Conservation (phyloP, 2,113 vertebrate genomes). For the Corythornis vintsioides region DNA sequence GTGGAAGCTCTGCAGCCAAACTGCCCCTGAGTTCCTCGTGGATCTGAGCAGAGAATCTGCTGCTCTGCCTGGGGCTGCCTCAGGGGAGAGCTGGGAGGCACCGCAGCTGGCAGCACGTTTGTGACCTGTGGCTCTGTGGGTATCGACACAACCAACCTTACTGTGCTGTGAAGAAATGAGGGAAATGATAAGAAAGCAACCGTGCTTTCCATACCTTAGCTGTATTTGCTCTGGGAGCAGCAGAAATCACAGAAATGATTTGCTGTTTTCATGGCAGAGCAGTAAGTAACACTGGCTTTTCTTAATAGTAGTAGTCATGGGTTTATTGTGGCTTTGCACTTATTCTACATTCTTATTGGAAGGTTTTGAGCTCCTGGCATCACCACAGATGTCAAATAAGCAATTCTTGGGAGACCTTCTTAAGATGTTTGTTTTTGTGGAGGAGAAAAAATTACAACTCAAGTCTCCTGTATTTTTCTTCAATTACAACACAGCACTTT, state of each 20-base stretch:
- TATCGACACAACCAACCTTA: neutral
- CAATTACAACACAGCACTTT: neutral
- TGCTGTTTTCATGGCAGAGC: neutral
- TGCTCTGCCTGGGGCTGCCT: slow-evolving; percentile 54
- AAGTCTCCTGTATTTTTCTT: neutral
- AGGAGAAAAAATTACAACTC: neutral
- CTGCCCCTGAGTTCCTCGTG: slow-evolving; percentile 41
- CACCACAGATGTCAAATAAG: neutral
- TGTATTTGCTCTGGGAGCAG: neutral
- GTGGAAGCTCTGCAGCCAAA: slow-evolving; percentile 1
- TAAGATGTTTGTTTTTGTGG: neutral
- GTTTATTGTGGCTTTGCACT: neutral
- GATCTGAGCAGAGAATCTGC: slow-evolving; percentile 62
- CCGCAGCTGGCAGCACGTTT: neutral
- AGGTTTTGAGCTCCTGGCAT: neutral
- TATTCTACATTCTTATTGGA: neutral
- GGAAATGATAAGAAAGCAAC: neutral
- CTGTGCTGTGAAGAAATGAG: neutral
- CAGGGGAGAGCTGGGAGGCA: slow-evolving; percentile 35
- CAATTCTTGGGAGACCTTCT: neutral
- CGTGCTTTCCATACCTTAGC: neutral
- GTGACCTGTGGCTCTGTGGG: neutral
- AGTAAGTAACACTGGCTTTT: neutral
- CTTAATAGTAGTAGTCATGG: neutral
- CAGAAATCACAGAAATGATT: neutral